phyloP scores from a whole-genome alignment of 1,140 invertebrate genomes.

The Drosophila paulistorum region DNA sequence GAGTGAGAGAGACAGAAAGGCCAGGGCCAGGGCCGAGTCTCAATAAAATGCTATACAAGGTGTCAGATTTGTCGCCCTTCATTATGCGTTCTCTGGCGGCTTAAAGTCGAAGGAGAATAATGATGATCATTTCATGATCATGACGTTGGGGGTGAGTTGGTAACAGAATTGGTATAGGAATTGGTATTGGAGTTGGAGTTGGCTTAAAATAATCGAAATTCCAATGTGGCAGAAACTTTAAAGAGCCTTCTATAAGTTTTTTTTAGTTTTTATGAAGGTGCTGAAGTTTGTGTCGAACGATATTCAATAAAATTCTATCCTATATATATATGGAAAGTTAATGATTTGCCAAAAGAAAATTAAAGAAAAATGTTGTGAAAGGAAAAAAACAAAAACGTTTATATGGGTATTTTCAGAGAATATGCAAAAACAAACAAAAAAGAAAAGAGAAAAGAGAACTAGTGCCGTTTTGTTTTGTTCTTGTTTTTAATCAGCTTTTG shows the following conservation, averaged over 20 bases:
- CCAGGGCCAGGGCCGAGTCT: constrained; percentile 45
- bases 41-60: constrained; percentile 83
- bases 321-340: too few relatives aligned
- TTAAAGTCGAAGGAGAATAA: constrained; percentile 17
- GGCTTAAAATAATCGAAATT: constrained; percentile 74
- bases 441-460: too few relatives aligned
- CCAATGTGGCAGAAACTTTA: constrained; percentile 56
- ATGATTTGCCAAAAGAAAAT: not conserved
- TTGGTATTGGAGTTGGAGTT: not conserved
- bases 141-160: constrained; percentile 23
- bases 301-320: too few relatives aligned
- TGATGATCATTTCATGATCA: constrained; percentile 15
- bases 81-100: constrained; percentile 67
- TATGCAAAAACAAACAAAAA: not conserved
- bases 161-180: not conserved
- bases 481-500: constrained; percentile 58
- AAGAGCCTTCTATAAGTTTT: not conserved
- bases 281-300: constrained; percentile 5
- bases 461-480: constrained; percentile 1
- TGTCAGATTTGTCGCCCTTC: constrained; percentile 83
- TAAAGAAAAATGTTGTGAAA: not conserved
- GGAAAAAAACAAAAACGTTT: not conserved
- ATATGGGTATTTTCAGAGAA: constrained; percentile 1
- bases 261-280: not conserved
- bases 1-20: not conserved